Evolutionary conservation across 2,797 vertebrate genomes (phyloP).

Genomic region (Coccyzus lansbergi): DNA sequence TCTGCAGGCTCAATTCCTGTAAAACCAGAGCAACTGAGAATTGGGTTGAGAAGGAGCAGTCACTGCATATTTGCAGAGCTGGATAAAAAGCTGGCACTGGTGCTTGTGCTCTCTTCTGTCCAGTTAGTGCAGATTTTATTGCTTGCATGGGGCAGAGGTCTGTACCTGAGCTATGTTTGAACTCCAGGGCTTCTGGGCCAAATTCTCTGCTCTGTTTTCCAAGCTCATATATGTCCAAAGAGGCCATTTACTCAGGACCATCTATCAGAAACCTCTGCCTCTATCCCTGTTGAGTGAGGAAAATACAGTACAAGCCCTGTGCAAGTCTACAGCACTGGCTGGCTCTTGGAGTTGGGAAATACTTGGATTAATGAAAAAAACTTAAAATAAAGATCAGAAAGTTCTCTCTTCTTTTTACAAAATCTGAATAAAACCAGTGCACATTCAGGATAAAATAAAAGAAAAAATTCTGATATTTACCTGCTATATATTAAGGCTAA

Average conservation of each 20-base stretch:
- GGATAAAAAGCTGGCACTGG: accelerated
- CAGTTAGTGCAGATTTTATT: neutral
- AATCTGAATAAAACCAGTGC: neutral
- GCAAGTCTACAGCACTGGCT: neutral
- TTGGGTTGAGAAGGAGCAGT: neutral
- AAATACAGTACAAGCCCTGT: neutral
- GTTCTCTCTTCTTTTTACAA: neutral
- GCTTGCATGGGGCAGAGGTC: neutral
- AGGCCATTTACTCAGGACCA: neutral
- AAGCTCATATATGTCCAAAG: neutral
- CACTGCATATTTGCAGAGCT: accelerated
- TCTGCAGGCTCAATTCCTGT: neutral
- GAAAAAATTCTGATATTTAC: neutral
- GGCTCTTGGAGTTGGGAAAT: neutral
- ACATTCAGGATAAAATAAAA: neutral
- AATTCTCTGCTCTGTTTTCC: neutral
- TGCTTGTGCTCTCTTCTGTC: accelerated
- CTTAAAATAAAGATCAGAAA: neutral
- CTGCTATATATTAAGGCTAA: neutral
- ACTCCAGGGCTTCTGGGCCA: neutral
- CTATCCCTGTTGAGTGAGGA: neutral
- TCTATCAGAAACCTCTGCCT: neutral
- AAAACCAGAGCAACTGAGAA: neutral
- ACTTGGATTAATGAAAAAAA: neutral
- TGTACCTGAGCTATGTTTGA: neutral